These are phyloP conservation scores for Synergus japonicus DNA, from an alignment of 2,888 invertebrate genomes.

Conservation along the genomic window DNA sequence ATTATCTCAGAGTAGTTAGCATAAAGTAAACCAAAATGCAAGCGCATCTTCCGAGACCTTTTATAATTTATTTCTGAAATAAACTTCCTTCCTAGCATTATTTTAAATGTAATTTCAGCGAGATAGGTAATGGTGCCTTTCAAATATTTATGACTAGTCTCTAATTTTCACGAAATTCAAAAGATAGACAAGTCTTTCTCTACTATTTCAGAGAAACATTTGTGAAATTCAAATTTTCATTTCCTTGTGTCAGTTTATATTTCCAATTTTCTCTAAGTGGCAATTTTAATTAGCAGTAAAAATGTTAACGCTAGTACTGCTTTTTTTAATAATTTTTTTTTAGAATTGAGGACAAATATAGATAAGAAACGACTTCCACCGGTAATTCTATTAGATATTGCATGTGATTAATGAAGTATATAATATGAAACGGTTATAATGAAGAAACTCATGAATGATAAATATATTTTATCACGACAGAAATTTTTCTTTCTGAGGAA, in stretches of 20 bases:
- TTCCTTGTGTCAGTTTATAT: background rate
- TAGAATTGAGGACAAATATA: background rate
- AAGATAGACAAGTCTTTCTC: background rate
- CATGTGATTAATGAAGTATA: background rate
- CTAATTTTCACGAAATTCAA: background rate
- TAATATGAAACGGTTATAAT: background rate
- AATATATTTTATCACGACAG: background rate
- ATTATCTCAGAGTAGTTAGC: constrained; percentile 18
- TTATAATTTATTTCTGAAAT: constrained; percentile 12
- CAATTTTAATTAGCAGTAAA: background rate
- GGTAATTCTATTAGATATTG: background rate
- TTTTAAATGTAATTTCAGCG: constrained; percentile 14
- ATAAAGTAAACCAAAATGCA: constrained; percentile 26
- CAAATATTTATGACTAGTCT: background rate
- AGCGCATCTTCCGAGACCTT: background rate
- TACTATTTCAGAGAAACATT: background rate
- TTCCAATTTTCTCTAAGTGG: background rate
- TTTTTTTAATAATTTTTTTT: background rate
- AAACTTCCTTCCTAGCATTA: background rate
- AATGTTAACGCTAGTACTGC: background rate
- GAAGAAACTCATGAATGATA: background rate
- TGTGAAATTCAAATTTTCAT: background rate
- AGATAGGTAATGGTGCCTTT: background rate
- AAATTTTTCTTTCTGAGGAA: background rate
- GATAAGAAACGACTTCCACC: background rate